Conservation (phyloP, 1,140 invertebrate species). For the Anoplophora glabripennis region DNA sequence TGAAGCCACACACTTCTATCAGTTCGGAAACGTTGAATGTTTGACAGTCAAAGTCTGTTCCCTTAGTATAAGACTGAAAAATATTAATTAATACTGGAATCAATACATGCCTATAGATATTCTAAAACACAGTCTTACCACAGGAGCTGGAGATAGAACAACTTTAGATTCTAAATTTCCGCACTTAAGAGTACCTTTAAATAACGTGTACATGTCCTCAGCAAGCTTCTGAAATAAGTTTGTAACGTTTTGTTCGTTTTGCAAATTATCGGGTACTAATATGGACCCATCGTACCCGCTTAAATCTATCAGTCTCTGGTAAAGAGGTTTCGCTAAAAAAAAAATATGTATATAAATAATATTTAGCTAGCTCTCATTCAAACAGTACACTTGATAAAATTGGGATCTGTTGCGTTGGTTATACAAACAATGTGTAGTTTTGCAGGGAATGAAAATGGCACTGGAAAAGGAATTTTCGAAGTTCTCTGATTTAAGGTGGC, state of each 20-base stretch:
- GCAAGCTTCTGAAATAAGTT: conserved; percentile 70
- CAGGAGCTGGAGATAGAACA: conserved; percentile 73
- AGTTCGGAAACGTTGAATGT: conserved; percentile 61
- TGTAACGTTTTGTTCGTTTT: conserved; percentile 52
- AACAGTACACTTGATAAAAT: conserved; percentile 52
- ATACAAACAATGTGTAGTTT: conserved; percentile 76
- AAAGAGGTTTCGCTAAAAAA: conserved; percentile 53
- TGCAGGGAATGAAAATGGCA: conserved; percentile 78
- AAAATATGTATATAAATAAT: neutral
- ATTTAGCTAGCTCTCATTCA: conserved; percentile 18
- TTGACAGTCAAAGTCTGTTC: conserved; percentile 62
- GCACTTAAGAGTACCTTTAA: conserved; percentile 72
- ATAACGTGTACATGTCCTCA: conserved; percentile 76
- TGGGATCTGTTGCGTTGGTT: conserved; percentile 56
- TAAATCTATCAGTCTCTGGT: conserved; percentile 60
- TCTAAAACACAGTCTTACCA: too few relatives aligned
- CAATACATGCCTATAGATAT: too few relatives aligned
- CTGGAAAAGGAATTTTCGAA: conserved; percentile 55
- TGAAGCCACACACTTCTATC: conserved; percentile 78
- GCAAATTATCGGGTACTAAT: conserved; percentile 61
- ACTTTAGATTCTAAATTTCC: conserved; percentile 73
- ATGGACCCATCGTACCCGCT: conserved; percentile 65
- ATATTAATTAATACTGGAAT: neutral
- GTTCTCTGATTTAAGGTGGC: conserved; percentile 47
- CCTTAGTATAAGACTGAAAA: conserved; percentile 60